Percentiles rank a stretch among this genome's conserved stretches.
Conservation (phyloP, 2,113 vertebrate species). For the Ibidorhyncha struthersii region DNA sequence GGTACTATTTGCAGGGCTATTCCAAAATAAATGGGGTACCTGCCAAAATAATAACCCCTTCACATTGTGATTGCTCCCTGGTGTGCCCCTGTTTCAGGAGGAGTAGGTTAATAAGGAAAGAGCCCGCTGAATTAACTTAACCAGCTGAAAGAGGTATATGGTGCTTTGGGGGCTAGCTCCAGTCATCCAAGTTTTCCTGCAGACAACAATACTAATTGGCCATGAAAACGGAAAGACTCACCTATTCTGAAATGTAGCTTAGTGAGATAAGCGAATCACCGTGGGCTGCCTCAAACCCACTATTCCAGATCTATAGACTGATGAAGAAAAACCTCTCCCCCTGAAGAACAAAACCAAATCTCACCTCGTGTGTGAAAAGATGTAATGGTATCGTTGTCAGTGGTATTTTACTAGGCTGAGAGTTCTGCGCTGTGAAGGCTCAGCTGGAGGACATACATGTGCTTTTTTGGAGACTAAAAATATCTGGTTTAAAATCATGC, state of each 20-base stretch:
- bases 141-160: background rate
- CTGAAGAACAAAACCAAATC: background rate
- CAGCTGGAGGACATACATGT: background rate
- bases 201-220: background rate
- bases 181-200: background rate
- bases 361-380: background rate
- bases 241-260: background rate
- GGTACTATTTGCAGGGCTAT: background rate
- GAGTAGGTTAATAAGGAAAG: background rate
- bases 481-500: background rate
- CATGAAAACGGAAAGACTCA: background rate
- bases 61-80: background rate
- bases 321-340: background rate
- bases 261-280: background rate
- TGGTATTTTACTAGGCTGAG: background rate
- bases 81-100: background rate
- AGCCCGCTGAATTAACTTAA: background rate
- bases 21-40: background rate
- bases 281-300: background rate
- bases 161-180: background rate
- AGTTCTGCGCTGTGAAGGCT: background rate
- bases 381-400: background rate
- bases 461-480: background rate
- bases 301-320: background rate
- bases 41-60: background rate